Evolutionary conservation across 1,140 invertebrate species (phyloP), one percentile per base, ranked within the genome.

Genomic region (Magallana gigas): DNA sequence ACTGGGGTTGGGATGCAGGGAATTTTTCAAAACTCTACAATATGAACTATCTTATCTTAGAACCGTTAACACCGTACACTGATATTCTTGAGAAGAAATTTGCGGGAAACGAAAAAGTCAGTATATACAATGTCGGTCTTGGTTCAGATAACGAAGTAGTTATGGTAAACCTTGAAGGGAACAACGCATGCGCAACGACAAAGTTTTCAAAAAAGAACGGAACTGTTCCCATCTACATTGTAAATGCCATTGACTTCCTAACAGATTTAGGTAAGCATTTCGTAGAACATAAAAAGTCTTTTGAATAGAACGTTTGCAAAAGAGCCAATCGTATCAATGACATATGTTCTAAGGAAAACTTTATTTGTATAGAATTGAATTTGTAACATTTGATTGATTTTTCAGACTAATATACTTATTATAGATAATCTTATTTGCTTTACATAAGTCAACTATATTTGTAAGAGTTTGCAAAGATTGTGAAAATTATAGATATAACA

Each of bases 101-200:
- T n/a, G 58, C 84, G 60, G 76, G 76, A n/a, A 88, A 88, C 29
- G 18, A 64, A 9, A 56, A 85, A 62, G 83, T 88, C 56, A 84
- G 36, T 36, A 36, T 88, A 6, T 84, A 85, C 36, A 85, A 88
- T 60, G 23, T 88, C n/a, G 87, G 87, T 14, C 23, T 85, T 14
- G 87, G 87, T 8, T 68, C 71, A 14, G 85, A 81, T 9, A 88
- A 85, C 56, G 87, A 88, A 62, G 56, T 16, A 12, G 23, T 85
- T 48, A 85, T 88, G 87, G 87, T 88, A 8, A 83, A 36, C 0
- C 58, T 85, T 0, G 84, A 88, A 48, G 84, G 84, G 18, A 85
- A 85, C 36, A 88, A 88, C 48, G 87, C 87, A 64, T 88, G 87
- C 18, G 87, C 87, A 68, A 88, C 87, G 48, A 85, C 87, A 14